Base-by-base conservation (phyloP, 1,140 invertebrate species). In the Asbolus verrucosus region DNA sequence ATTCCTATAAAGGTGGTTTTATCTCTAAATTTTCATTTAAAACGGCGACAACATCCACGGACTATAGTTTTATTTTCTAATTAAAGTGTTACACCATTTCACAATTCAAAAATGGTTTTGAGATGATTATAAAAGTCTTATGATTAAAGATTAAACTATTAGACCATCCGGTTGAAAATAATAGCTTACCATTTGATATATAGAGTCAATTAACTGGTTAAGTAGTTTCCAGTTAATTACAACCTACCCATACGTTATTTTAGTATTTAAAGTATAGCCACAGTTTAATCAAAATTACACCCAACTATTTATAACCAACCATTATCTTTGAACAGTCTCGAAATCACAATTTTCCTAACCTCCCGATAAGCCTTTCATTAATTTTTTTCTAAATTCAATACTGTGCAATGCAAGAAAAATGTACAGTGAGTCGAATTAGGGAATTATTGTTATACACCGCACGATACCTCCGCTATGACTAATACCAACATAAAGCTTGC, bases 131-230 rank as follows among this genome's bases (percentile, higher is more conserved):
- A 54, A 54, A 54, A 54, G 46, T 62, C 36, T 62, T 62, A 36
- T 62, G 36, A 62, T 62, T 62, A 62, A 62, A 62, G 59, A 38
- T 61, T 31, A 59, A 68, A 68, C 66, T 68, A 68, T 68, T 68
- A 68, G 66, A 61, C 66, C 71, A 70, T 73, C 71, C 71, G 71
- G 71, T 70, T 70, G 63, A 73, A 73, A 73, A 70, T 73, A 73
- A 73, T 73, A 69, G 71, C 67, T 67, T 67, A 62, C 19, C 68
- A 54, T 68, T 65, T 70, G 71, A 73, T 73, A 70, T 70, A 73
- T 73, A 69, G 69, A 70, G 67, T 70, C 71, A 70, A 73, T 73
- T 73, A 73, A 70, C 65, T 63, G 39, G 62, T 69, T 73, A 73
- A 73, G 69, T 67, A 73, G 68, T 73, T 73, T 68, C 68, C 33